These are phyloP conservation scores for Escarpia spicata DNA, from an alignment of 2,888 invertebrate species.

Conservation along the genomic window DNA sequence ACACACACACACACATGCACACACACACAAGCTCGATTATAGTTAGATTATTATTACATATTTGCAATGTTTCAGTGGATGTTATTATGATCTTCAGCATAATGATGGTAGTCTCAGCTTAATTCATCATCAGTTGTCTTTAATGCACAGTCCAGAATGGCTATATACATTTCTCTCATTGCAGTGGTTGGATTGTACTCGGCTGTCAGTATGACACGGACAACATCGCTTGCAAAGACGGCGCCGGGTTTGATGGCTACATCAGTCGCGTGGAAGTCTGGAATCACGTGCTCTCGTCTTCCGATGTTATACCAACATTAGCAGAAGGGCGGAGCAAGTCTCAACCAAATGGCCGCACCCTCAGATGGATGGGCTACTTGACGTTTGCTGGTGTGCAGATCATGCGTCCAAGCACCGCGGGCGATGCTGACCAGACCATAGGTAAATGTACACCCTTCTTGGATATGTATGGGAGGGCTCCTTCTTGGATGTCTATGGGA, in stretches of 20 bases:
- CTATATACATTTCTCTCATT: neutral
- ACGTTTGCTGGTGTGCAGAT: neutral
- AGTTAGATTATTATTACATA: no score
- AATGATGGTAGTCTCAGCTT: neutral
- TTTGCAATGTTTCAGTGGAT: no score
- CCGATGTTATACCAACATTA: neutral
- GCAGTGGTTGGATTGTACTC: conserved; percentile 23
- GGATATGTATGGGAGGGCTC: no score
- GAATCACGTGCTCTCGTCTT: conserved; percentile 7
- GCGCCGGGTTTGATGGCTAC: conserved; percentile 18
- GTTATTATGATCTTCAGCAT: neutral
- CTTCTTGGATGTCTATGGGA: no score
- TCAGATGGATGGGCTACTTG: conserved; percentile 1
- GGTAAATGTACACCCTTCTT: neutral
- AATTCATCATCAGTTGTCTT: neutral
- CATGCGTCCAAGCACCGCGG: neutral
- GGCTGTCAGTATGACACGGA: neutral
- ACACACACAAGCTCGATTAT: no score
- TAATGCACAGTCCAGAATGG: neutral
- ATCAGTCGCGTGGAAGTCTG: conserved; percentile 23
- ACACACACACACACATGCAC: no score
- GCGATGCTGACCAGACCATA: neutral
- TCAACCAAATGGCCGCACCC: neutral
- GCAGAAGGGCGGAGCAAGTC: neutral
- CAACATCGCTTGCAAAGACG: neutral